phyloP scores from a whole-genome alignment of 2,113 vertebrate genomes.

The Nycticorax nycticorax region DNA sequence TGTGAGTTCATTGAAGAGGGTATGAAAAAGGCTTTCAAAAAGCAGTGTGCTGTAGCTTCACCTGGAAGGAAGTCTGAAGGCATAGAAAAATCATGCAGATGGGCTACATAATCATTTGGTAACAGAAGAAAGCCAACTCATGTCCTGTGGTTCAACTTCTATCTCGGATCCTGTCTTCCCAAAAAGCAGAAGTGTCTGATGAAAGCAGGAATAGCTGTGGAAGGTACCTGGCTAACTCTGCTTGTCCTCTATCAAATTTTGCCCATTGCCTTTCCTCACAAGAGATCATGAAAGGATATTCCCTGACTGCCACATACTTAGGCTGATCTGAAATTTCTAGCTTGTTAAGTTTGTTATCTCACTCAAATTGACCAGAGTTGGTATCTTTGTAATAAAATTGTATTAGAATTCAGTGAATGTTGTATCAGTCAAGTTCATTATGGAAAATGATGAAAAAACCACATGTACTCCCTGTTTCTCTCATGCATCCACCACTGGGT shows the following conservation, averaged over 20 bases:
- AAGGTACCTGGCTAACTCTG: neutral
- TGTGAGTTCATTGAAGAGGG: neutral
- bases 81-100: neutral
- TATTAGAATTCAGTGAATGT: neutral
- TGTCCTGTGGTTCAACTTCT: neutral
- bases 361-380: neutral
- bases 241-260: neutral
- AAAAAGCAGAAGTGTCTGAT: neutral
- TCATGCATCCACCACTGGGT: neutral
- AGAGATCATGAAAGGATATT: neutral
- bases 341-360: neutral
- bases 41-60: neutral
- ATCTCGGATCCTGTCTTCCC: neutral
- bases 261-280: rapidly evolving
- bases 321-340: neutral
- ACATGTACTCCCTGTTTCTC: neutral
- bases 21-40: neutral
- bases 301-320: neutral
- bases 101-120: neutral
- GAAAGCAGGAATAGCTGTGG: neutral
- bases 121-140: neutral
- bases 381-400: neutral
- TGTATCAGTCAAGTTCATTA: neutral
- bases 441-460: neutral
- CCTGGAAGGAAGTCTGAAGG: neutral